A percentile compares a stretch with the other conserved stretches of the same genome.
These are phyloP conservation scores for Erythrocercus mccallii DNA, from an alignment of 2,113 vertebrate genomes.

Conservation along the genomic window DNA sequence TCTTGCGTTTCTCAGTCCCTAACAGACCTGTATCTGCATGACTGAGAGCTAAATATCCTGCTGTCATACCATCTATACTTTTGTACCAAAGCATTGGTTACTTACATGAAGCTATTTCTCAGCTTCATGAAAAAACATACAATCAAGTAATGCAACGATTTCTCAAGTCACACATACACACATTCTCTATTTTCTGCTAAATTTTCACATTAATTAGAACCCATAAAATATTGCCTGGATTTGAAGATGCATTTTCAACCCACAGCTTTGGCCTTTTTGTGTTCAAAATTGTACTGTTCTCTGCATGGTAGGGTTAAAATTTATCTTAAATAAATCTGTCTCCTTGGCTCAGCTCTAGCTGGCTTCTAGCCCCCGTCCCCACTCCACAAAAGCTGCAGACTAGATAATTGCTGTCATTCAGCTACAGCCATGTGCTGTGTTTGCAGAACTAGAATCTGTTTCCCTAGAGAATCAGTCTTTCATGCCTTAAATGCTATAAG, in stretches of 20 bases:
- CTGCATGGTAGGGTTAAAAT: neutral
- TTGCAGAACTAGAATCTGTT: neutral
- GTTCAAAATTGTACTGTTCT: neutral
- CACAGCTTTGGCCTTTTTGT: neutral
- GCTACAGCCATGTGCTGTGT: neutral
- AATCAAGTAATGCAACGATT: neutral
- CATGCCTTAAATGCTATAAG: neutral
- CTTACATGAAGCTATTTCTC: neutral
- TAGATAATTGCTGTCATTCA: slow-evolving; percentile 15
- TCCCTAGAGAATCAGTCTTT: neutral
- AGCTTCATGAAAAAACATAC: neutral
- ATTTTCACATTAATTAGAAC: neutral
- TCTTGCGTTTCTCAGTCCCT: neutral
- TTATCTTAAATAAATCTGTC: slow-evolving; percentile 34
- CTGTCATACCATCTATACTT: neutral
- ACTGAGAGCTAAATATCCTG: neutral
- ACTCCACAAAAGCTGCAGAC: neutral
- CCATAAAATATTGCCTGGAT: neutral
- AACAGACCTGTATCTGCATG: neutral
- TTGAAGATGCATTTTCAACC: neutral
- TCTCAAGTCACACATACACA: neutral
- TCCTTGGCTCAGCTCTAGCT: neutral
- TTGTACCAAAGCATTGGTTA: neutral
- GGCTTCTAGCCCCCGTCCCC: neutral
- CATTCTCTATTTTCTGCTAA: neutral